Conservation (phyloP, 2,113 vertebrate genomes). For the Gallinago media region DNA sequence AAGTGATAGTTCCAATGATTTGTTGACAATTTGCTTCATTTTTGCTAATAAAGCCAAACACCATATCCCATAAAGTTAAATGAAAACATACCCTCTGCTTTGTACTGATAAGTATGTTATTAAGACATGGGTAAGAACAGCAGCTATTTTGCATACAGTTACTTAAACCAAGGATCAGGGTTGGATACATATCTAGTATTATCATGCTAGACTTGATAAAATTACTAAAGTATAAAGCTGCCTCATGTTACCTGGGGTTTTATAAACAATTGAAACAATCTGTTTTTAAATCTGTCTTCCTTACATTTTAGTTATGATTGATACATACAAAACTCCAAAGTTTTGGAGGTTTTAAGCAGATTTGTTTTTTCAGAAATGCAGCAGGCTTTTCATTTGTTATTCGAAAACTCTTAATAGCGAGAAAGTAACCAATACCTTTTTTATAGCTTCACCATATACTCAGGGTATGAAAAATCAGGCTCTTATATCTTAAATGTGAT, state of each 20-base stretch:
- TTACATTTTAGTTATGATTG: neutral
- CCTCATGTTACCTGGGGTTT: neutral
- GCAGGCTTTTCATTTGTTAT: neutral
- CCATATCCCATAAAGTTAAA: neutral
- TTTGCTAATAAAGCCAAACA: neutral
- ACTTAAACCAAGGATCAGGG: neutral
- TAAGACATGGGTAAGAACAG: neutral
- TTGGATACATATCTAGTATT: neutral
- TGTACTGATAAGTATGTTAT: neutral
- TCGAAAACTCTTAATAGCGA: neutral
- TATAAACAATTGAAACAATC: neutral
- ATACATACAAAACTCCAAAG: neutral
- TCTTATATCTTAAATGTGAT: neutral
- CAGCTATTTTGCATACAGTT: neutral
- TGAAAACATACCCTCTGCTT: neutral
- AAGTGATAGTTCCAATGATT: neutral
- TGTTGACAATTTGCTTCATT: neutral
- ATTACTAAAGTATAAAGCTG: neutral
- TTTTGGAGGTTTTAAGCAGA: neutral
- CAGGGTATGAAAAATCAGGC: neutral
- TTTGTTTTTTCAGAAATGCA: neutral
- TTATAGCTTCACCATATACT: neutral
- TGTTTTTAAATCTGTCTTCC: neutral
- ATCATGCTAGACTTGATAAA: neutral
- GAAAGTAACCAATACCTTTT: neutral